phyloP scores from a whole-genome alignment of 2,797 vertebrate genomes.

The Tadarida brasiliensis region DNA sequence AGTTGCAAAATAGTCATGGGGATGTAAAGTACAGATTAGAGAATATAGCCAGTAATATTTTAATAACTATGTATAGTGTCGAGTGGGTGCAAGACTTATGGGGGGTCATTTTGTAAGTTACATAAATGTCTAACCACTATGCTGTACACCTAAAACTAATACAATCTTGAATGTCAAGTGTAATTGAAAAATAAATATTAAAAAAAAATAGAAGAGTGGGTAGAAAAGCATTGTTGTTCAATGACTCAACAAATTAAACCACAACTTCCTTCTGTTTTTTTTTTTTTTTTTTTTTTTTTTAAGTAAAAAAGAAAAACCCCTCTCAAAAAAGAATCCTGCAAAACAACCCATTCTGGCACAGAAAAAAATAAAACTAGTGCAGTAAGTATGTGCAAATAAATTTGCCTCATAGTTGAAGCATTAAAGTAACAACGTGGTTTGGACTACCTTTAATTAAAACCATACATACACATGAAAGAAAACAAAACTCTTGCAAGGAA shows the following conservation, averaged over 20 bases:
- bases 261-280: constrained; percentile 54
- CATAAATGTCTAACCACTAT: neutral
- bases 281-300: neutral
- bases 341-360: neutral
- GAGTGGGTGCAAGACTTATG: neutral
- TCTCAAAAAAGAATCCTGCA: neutral
- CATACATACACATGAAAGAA: neutral
- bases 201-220: neutral
- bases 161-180: neutral
- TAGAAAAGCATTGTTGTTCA: constrained; percentile 58
- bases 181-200: neutral
- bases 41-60: neutral
- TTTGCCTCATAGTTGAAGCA: constrained; percentile 24
- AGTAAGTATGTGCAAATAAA: neutral
- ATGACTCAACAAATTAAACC: constrained; percentile 32
- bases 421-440: neutral
- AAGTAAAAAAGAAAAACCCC: neutral
- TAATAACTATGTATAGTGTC: neutral
- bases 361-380: neutral
- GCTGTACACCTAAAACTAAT: neutral
- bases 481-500: constrained; percentile 1
- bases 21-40: neutral
- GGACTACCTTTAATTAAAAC: constrained; percentile 39
- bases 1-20: neutral
- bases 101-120: neutral